Conservation (phyloP, 23 tunicate species). For the Ascidia mentula region DNA sequence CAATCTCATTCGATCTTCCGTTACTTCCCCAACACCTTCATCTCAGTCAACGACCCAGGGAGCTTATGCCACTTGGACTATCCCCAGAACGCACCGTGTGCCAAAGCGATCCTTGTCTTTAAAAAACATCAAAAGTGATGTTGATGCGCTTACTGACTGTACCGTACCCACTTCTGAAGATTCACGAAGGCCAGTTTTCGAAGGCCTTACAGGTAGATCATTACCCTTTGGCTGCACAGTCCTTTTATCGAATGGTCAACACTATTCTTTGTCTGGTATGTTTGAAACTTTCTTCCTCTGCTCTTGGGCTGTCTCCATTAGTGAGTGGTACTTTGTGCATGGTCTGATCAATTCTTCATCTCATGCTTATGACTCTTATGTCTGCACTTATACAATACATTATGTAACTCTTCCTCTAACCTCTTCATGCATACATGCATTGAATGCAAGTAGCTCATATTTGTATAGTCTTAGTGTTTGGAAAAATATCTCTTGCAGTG, state of each 20-base stretch:
- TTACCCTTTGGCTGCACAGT: too few relatives aligned
- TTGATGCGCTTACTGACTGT: neutral
- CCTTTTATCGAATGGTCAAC: neutral
- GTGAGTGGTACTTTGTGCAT: neutral
- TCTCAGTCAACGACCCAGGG: neutral
- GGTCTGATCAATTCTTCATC: constrained; percentile 1
- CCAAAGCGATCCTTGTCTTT: constrained; percentile 39
- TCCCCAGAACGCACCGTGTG: constrained; percentile 55
- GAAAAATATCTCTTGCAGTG: too few relatives aligned
- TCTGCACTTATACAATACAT: too few relatives aligned
- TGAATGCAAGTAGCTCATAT: too few relatives aligned
- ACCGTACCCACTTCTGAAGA: neutral
- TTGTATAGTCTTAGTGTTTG: too few relatives aligned
- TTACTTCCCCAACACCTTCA: constrained; percentile 15
- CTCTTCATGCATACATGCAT: too few relatives aligned
- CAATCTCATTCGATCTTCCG: constrained; percentile 35
- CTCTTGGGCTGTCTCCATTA: neutral
- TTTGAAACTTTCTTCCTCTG: neutral
- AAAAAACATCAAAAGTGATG: constrained; percentile 20
- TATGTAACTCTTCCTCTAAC: too few relatives aligned
- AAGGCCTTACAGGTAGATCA: constrained; percentile 30
- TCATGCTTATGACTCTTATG: neutral
- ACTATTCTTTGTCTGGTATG: neutral
- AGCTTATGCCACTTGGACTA: constrained; percentile 56
- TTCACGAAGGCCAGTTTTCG: constrained; percentile 21